Evolutionary conservation across 2,113 vertebrate genomes (phyloP).

Genomic region (Notothenia coriiceps): DNA sequence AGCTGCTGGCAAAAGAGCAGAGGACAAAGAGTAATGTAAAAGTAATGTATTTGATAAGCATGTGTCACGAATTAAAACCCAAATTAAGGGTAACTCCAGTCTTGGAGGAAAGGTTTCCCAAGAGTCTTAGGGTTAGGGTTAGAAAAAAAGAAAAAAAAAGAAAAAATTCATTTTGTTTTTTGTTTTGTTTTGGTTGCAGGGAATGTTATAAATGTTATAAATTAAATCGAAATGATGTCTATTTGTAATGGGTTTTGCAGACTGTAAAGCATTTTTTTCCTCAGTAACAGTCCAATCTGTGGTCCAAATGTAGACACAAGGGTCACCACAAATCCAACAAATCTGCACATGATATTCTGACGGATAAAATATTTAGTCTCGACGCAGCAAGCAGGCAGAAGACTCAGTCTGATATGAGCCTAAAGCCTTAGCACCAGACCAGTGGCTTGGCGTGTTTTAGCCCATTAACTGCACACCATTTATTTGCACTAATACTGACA

Average conservation of each 20-base stretch:
- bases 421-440: too few relatives aligned
- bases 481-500: not conserved
- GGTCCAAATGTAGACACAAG: not conserved
- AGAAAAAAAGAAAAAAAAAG: too few relatives aligned
- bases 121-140: not conserved
- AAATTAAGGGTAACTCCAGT: conserved; percentile 10
- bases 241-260: not conserved
- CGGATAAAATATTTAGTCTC: not conserved
- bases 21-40: conserved; percentile 12
- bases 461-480: too few relatives aligned
- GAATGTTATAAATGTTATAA: not conserved
- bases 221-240: not conserved
- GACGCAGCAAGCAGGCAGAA: conserved; percentile 13
- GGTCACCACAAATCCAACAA: not conserved
- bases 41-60: conserved; percentile 39
- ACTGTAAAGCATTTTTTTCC: not conserved
- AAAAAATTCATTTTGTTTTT: not conserved
- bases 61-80: conserved; percentile 46
- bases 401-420: too few relatives aligned
- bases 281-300: not conserved
- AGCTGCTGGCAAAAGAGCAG: conserved; percentile 6
- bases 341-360: conserved; percentile 4
- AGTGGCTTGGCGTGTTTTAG: too few relatives aligned
- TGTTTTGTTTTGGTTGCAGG: conserved; percentile 4
- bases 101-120: conserved; percentile 10